A percentile compares a stretch with the other conserved stretches of the same genome.
phyloP scores from a whole-genome alignment of 2,888 invertebrate species.

The Smittia aterrima region DNA sequence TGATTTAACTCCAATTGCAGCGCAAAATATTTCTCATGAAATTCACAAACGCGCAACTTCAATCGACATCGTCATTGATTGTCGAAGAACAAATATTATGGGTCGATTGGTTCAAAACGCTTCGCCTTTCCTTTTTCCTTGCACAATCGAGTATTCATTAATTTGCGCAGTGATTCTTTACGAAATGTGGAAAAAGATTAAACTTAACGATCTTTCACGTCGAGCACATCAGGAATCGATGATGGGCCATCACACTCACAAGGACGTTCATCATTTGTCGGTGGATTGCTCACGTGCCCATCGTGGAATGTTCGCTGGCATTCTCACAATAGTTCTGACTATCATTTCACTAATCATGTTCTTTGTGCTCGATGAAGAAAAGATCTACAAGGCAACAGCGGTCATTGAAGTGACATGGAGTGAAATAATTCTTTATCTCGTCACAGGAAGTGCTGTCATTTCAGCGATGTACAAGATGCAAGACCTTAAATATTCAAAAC shows the following conservation, averaged over 20 bases:
- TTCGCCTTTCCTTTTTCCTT: conserved; percentile 75
- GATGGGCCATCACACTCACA: conserved; percentile 27
- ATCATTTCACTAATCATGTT: conserved; percentile 79
- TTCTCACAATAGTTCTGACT: conserved; percentile 70
- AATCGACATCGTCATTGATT: conserved; percentile 47
- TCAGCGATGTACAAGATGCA: conserved; percentile 65
- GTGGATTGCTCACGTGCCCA: conserved; percentile 77
- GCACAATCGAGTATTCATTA: conserved; percentile 78
- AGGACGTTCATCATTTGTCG: conserved; percentile 59
- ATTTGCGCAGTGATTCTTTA: conserved; percentile 79
- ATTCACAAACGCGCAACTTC: conserved; percentile 43
- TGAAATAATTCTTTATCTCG: conserved; percentile 65
- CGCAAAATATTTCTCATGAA: conserved; percentile 15
- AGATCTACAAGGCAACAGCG: conserved; percentile 58
- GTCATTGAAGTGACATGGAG: conserved; percentile 68
- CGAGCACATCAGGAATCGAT: conserved; percentile 44
- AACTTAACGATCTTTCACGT: conserved; percentile 45
- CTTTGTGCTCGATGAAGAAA: conserved; percentile 68
- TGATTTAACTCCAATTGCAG: neutral
- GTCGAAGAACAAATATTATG: conserved; percentile 60
- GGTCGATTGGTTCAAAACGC: conserved; percentile 61
- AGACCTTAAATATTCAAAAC: conserved; percentile 61
- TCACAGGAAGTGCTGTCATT: conserved; percentile 59
- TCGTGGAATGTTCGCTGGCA: conserved; percentile 66
- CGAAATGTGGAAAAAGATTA: conserved; percentile 80